Evolutionary conservation across 2,797 vertebrate genomes (phyloP), one percentile per base, ranked within the genome.

Genomic region (Anguilla anguilla): DNA sequence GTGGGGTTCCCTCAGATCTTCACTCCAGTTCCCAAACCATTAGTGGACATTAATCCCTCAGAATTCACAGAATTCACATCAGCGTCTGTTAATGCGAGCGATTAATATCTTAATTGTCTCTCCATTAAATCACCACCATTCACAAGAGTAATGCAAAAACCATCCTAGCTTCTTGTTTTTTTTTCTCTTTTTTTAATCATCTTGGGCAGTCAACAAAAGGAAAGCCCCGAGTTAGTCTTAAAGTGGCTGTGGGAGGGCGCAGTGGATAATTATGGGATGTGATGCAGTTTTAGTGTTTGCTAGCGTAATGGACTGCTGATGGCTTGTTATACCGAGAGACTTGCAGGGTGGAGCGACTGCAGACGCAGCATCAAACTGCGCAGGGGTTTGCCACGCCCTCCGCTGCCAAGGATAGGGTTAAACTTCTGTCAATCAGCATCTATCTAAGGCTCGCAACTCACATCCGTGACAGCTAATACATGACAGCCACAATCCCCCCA

Each of bases 51-150:
- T 43, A 79, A 46, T 79, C 39, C 17, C 74, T 79, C n/a, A n/a
- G n/a, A n/a, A n/a, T n/a, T n/a, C 15, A 79, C 17, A 22, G 39
- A 39, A 39, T 79, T 79, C 74, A 46, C 74, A 79, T 79, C 7
- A 43, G 31, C 5, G 72, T 81, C 77, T 81, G 77, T 81, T 81
- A 81, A 43, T 81, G 77, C 15, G 22, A 17, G 17, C 43, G 39
- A 82, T 69, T 69, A 69, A 43, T 79, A 79, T 79, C 74, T 79
- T 82, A 51, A 82, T 11, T 10, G 43, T 82, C 22, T 77, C 74
- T 82, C 79, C 79, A 82, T 82, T 49, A 82, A 25, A 51, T 82
- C 46, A 25, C 79, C 43, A 82, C 79, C 46, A 82, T 46, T 82
- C 51, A 82, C 46, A 82, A n/a, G 22, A 15, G 43, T 51, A 51